These are phyloP conservation scores for Stenichneumon culpator DNA, from an alignment of 2,888 invertebrate species.

Conservation along the genomic window DNA sequence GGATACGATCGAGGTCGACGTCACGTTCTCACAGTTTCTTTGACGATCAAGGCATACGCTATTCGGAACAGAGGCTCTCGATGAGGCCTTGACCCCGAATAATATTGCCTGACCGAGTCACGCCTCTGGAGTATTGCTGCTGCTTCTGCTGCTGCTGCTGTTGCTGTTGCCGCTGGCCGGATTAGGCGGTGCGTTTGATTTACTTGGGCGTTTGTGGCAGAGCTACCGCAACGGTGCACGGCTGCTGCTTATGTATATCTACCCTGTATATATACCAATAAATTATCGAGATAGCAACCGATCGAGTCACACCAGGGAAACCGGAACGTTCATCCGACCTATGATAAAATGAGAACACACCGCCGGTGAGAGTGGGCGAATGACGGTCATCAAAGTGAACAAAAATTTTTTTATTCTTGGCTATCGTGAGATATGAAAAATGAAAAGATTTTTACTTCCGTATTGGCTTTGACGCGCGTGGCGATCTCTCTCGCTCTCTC, in stretches of 20 bases:
- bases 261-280: conserved; percentile 40
- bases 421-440: background rate
- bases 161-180: conserved; percentile 22
- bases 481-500: conserved; percentile 11
- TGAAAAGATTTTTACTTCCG: conserved; percentile 12
- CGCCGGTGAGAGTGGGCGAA: background rate
- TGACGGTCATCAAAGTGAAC: background rate
- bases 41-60: conserved; percentile 51
- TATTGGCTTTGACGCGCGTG: conserved; percentile 12
- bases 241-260: conserved; percentile 29
- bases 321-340: conserved; percentile 19
- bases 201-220: conserved; percentile 64
- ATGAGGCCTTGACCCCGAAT: conserved; percentile 58
- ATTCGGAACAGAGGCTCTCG: conserved; percentile 41
- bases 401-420: background rate
- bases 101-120: conserved; percentile 58
- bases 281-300: conserved; percentile 61
- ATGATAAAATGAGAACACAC: conserved; percentile 34
- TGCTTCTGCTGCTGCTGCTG: conserved; percentile 15
- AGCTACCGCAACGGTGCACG: conserved; percentile 50
- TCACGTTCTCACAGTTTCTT: conserved; percentile 48
- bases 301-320: conserved; percentile 23
- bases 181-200: conserved; percentile 65
- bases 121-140: conserved; percentile 43
- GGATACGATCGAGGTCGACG: conserved; percentile 51